These are phyloP conservation scores for Pantelozetes paolii DNA, from an alignment of 2,888 invertebrate genomes.

Conservation along the genomic window DNA sequence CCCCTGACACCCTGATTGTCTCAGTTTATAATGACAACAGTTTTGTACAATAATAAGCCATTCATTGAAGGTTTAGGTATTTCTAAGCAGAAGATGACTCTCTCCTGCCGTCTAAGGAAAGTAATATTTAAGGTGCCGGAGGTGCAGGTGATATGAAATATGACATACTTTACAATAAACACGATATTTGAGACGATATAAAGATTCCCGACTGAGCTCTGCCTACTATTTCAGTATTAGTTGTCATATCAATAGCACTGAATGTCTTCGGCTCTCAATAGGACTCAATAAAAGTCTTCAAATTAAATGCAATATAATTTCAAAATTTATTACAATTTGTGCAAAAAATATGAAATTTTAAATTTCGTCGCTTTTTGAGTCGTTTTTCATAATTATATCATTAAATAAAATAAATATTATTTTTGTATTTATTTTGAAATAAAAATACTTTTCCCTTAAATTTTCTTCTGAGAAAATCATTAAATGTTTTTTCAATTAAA, in stretches of 20 bases:
- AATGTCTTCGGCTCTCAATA: background rate
- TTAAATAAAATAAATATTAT: background rate
- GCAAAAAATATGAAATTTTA: background rate
- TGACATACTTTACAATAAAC: slow-evolving; percentile 17
- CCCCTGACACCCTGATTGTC: no score
- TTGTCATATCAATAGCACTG: background rate
- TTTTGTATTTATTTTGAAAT: background rate
- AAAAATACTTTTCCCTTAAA: background rate
- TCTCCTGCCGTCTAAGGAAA: background rate
- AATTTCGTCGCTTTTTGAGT: background rate
- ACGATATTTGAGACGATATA: slow-evolving; percentile 23
- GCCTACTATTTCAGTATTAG: background rate
- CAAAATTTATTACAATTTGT: background rate
- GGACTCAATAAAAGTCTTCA: background rate
- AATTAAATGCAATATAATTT: background rate
- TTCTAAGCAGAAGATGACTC: background rate
- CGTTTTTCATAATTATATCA: background rate
- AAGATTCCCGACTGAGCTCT: slow-evolving; percentile 1
- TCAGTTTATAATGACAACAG: slow-evolving; percentile 26
- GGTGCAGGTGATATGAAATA: slow-evolving; percentile 28
- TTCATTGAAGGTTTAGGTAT: background rate
- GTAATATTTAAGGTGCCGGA: background rate
- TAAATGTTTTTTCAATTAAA: background rate
- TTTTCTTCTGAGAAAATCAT: background rate
- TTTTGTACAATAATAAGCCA: slow-evolving; percentile 13